Evolutionary conservation across 2,797 vertebrate genomes (phyloP).

Genomic region (Sebastes hopkinsi): DNA sequence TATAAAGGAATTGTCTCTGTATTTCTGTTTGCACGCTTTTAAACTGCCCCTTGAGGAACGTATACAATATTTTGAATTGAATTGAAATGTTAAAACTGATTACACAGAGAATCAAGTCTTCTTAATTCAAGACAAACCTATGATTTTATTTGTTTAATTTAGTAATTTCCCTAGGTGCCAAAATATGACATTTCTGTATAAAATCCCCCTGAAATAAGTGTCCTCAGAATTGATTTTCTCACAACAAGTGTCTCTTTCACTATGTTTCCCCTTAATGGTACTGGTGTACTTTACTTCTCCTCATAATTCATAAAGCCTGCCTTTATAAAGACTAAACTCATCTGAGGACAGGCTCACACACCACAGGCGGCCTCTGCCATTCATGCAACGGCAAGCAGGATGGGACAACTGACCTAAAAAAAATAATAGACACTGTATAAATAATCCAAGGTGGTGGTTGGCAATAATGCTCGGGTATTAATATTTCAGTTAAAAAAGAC

Average conservation of each 20-base stretch:
- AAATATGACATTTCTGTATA: not conserved
- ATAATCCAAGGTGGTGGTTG: conserved; percentile 65
- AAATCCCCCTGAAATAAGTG: not conserved
- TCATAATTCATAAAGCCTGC: conserved; percentile 43
- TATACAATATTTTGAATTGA: too few relatives aligned
- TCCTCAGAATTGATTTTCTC: conserved; percentile 9
- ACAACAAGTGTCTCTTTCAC: not conserved
- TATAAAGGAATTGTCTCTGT: too few relatives aligned
- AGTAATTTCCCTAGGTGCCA: not conserved
- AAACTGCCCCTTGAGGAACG: too few relatives aligned
- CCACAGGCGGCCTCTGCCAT: conserved; percentile 15
- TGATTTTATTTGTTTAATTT: not conserved
- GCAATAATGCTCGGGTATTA: conserved; percentile 67
- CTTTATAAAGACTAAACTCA: conserved; percentile 28
- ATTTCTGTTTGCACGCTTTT: too few relatives aligned
- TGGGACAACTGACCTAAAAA: conserved; percentile 70
- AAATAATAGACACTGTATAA: conserved; percentile 65
- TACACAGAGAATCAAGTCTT: not conserved
- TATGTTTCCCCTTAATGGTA: not conserved
- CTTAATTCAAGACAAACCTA: not conserved
- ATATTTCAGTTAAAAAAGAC: conserved; percentile 69
- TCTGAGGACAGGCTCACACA: conserved; percentile 6
- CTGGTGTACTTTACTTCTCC: conserved; percentile 26
- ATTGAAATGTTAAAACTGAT: not conserved
- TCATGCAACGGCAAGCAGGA: conserved; percentile 32